Evolutionary conservation across 1,140 invertebrate species (phyloP), one percentile per base, ranked within the genome.

Genomic region (Adelges cooleyi): DNA sequence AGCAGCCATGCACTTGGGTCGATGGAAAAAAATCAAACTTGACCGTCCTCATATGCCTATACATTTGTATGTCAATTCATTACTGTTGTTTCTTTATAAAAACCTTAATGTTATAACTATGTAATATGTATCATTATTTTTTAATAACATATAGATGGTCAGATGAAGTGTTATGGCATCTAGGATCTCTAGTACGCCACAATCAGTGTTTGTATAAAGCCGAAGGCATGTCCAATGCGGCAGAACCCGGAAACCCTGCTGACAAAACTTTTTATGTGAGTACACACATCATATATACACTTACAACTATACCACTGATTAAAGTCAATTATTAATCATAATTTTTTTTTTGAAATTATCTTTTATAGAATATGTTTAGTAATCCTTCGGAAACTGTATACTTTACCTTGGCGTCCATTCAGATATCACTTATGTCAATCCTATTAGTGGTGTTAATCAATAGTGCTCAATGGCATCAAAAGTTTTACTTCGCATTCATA

Each of bases 221-320:
- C 0, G 84, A 85, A 71, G 86, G 90, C 4, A 75, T 84, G 48
- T 79, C 80, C 1, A 78, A 77, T 69, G 81, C 81, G 65, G 90
- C 89, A 18, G 86, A 89, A 73, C 91, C 91, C 13, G 89, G 86
- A 42, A 89, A 92, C 77, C 77, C 80, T 62, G 83, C 83, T 71
- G 90, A 94, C 76, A 77, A 79, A 23, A 77, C 89, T 68, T 94
- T 94, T 77, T 85, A 90, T 81, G 90, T 94, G 78, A 82, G 86
- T 84, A 65, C 52, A 59, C 11, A 44, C 42, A 20, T 29, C 3
- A 3, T 13, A 5, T 29, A 9, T 23, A 5, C 1, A 11, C 5
- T 27, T 44, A 44, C 36, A 8, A 8, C 6, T 38, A 38, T 38
- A 38, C 6, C 13, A 13, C 13, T 38, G 36, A 6, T 38, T 8